Base-by-base conservation (phyloP, 1,140 invertebrate genomes). In the Cotesia chilonis region DNA sequence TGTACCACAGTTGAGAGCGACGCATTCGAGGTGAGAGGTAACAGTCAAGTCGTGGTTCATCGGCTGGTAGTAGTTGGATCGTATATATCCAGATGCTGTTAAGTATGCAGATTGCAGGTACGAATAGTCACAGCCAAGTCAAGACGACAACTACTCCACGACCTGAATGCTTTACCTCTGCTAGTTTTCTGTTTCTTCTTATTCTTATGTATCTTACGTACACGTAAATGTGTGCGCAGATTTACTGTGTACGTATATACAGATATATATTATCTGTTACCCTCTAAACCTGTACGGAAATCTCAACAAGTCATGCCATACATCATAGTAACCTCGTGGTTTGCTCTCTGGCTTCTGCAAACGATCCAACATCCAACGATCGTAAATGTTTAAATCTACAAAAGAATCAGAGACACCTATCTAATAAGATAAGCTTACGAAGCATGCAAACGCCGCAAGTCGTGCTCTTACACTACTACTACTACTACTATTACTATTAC, bases 81-180 rank as follows among this genome's bases (percentile, higher is more conserved):
- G 35, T 36, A 37, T 12, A 51, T 38, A 37, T 20, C 14, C 41
- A 51, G 51, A 68, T 68, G 52, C 41, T 55, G 47, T 55, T 68
- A 55, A 55, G 4, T 54, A 65, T 68, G 66, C 66, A 68, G 66
- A 68, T 68, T 68, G 66, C 66, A 68, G 52, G 63, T 65, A 65
- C 41, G 41, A 37, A 47, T 47, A 47, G 14, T 14, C 63, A 37
- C 28, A 47, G 63, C 41, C 41, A 17, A 65, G 38, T 7, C 36
- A 65, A 65, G n/a, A 47, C 41, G 41, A 47, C 37, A 38, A 63
- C 60, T 37, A 37, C 35, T 10, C 10, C 28, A 65, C 63, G 63
- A 65, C 63, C 63, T 65, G 14, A 65, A 65, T 65, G 63, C 36
- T 65, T 65, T 36, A 51, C 14, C 57, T 51, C n/a, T 17, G 14